Base-by-base conservation (phyloP, 2,888 invertebrate species). In the Parnassius orleans region DNA sequence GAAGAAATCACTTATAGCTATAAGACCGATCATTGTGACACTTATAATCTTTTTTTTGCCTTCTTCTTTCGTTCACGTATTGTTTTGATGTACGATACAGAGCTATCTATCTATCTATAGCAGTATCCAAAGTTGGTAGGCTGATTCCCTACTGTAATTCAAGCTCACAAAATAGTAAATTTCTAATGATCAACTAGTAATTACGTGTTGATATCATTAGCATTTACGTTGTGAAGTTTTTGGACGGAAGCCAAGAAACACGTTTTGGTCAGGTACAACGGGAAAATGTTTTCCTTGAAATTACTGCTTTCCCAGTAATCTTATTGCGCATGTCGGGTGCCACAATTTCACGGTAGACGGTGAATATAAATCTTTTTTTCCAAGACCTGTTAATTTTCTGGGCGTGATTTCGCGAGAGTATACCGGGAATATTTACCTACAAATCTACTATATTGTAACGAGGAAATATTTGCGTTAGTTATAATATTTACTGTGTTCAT, bases 281-380 rank as follows among this genome's bases (percentile, higher is more conserved):
- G 54, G 61, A 53, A 59, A 58, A 57, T 47, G 66, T 71, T 75
- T 81, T 80, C 78, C 75, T 74, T 73, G 77, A 78, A 78, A 74
- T 74, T 61, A 64, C 68, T 68, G 70, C 76, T 77, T 80, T 79
- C 78, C 68, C 63, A 71, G 73, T 75, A 78, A 75, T 69, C 65
- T 67, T 57, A 68, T 59, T 65, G 54, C 66, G 68, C 64, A 57
- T 68, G 69, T 72, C 66, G 67, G 74, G 72, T 71, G 72, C 52
- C 56, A 55, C 64, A 59, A 68, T 71, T 69, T 68, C 63, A 62
- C 63, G 59, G 57, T 53, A 47, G 53, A 46, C 44, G 57, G 24
- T n/a, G 15, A 11, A 53, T 1, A n/a, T 65, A 60, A 61, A 65
- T 65, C 58, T 53, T 61, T 50, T 58, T 63, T 63, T 63, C 56